A percentile compares a stretch with the other conserved stretches of the same genome.
phyloP scores from a whole-genome alignment of 2,888 invertebrate genomes.

The Oscheius sp. region DNA sequence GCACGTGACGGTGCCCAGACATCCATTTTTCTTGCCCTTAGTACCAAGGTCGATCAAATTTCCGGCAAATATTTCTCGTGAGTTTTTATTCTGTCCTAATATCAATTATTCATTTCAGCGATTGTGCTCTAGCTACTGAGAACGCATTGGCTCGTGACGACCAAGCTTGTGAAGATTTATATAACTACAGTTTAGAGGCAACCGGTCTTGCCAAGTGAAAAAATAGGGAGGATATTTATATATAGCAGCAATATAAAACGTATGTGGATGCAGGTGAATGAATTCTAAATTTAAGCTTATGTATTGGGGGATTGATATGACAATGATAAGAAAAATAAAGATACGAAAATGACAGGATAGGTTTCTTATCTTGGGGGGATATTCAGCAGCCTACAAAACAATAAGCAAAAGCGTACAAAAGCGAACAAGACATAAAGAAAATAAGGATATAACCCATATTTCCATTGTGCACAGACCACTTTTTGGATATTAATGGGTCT shows the following conservation, averaged over 20 bases:
- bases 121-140: conserved; percentile 53
- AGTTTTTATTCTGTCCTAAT: neutral
- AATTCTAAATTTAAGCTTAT: no score
- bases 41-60: conserved; percentile 79
- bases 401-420: neutral
- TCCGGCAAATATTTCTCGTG: conserved; percentile 82
- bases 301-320: conserved; percentile 14
- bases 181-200: conserved; percentile 61
- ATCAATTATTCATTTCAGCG: conserved; percentile 38
- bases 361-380: neutral
- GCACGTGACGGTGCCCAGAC: conserved; percentile 84
- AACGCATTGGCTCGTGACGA: conserved; percentile 57
- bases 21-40: conserved; percentile 81
- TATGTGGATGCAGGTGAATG: no score
- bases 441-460: conserved; percentile 22
- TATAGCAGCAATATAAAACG: neutral
- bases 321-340: conserved; percentile 21
- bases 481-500: neutral
- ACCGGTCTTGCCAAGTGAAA: conserved; percentile 6
- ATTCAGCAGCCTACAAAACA: neutral
- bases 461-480: conserved; percentile 9
- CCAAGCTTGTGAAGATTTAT: conserved; percentile 61
- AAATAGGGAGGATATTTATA: neutral
- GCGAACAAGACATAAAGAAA: neutral
- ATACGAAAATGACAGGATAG: conserved; percentile 16